Percentiles rank a stretch among this genome's conserved stretches.
Evolutionary conservation across 2,888 invertebrate species (phyloP).

Genomic region (Drosophila prolongata): DNA sequence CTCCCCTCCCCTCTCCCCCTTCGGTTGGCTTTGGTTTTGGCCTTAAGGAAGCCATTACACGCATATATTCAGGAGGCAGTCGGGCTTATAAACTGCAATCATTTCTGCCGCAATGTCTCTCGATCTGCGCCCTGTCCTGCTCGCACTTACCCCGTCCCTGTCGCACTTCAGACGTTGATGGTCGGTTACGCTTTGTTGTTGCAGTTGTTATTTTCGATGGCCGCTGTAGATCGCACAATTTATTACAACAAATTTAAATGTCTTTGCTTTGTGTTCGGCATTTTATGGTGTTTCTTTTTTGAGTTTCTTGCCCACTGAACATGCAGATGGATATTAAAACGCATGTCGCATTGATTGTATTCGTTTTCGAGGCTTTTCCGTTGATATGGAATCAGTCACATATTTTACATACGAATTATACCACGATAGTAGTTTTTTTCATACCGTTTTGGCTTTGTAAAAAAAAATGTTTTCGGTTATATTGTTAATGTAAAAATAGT

Average conservation of each 20-base stretch:
- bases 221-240: constrained; percentile 62
- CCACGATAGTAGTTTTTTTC: too few species aligned
- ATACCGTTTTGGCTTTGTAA: too few species aligned
- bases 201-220: constrained; percentile 36
- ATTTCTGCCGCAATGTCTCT: constrained; percentile 49
- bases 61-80: constrained; percentile 56
- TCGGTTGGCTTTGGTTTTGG: constrained; percentile 28
- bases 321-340: constrained; percentile 3
- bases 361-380: neutral
- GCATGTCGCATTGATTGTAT: neutral
- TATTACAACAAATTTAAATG: constrained; percentile 81
- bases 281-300: constrained; percentile 63
- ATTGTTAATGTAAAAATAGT: too few species aligned
- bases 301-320: neutral
- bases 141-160: neutral
- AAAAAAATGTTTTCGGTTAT: too few species aligned
- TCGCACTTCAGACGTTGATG: constrained; percentile 28
- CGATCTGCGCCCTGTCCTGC: constrained; percentile 1
- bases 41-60: constrained; percentile 80
- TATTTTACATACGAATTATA: too few species aligned
- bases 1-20: constrained; percentile 16
- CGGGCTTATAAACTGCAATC: constrained; percentile 70
- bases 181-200: constrained; percentile 59
- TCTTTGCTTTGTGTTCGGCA: constrained; percentile 60
- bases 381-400: neutral